phyloP scores from a whole-genome alignment of 1,140 invertebrate species.

The Cyclargus thomasi region DNA sequence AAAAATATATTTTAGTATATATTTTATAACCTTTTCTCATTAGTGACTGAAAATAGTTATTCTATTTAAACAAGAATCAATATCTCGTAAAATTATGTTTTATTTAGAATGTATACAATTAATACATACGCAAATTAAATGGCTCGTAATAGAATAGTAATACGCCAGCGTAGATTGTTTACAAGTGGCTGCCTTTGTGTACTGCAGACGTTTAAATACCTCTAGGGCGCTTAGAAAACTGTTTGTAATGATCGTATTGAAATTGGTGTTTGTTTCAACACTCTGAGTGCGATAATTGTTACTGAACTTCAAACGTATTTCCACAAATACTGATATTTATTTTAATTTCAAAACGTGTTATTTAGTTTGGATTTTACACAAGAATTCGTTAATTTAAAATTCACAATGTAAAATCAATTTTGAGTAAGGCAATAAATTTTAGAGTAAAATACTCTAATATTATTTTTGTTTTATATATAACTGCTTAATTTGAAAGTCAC shows the following conservation, averaged over 20 bases:
- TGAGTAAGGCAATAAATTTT: no score
- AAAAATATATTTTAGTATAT: no score
- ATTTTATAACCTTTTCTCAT: no score
- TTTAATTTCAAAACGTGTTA: not conserved
- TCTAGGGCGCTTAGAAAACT: not conserved
- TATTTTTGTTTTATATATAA: no score
- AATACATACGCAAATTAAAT: not conserved
- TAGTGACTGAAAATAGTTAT: no score
- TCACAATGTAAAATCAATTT: no score
- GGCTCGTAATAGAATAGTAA: not conserved
- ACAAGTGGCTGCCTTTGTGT: not conserved
- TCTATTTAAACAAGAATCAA: no score
- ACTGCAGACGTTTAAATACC: not conserved
- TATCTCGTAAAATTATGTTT: no score
- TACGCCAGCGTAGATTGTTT: not conserved
- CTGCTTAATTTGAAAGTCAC: no score
- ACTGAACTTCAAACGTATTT: not conserved
- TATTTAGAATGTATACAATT: no score
- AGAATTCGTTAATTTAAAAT: not conserved
- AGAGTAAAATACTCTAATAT: no score
- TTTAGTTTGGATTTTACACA: not conserved
- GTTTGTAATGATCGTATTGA: not conserved
- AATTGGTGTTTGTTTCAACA: not conserved
- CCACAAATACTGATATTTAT: not conserved
- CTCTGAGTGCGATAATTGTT: not conserved